Base-by-base conservation (phyloP, 2,113 vertebrate species). In the Leptocoma aspasia region DNA sequence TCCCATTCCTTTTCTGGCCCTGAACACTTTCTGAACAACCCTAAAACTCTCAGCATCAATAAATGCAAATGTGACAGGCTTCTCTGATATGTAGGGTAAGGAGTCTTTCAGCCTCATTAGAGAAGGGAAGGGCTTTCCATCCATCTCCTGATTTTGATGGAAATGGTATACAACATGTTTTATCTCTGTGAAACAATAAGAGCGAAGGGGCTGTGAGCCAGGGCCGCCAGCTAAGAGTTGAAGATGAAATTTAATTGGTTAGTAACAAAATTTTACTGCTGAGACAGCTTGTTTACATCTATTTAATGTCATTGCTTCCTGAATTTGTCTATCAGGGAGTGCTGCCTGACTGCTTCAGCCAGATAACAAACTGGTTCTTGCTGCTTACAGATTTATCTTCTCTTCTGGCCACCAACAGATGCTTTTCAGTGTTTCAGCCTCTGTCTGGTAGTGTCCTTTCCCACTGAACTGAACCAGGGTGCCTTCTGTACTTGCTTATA, bases 271-370 rank as follows among this genome's bases (percentile, higher is more conserved):
- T 96, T 94, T 91, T 96, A 96, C 57, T 96, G 96, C 96, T 94
- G 95, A 97, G 93, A 89, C 94, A 95, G 96, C 95, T 97, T 97
- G 93, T 97, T 97, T 97, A 97, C 95, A 96, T 94, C 89, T 95
- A 92, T 94, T 97, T 94, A 96, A 93, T 96, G 95, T 90, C 94
- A 95, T 88, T 94, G 88, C 92, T 82, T 96, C 84, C 94, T 91
- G 86, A 95, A 92, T 96, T 92, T 95, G 86, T 96, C 94, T 95
- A 42, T 95, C 95, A 96, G 89, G 68, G 91, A 86, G 93, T 61
- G 64, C 92, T 97, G 94, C 92, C 92, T 96, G 95, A 95, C 91
- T 96, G 94, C 95, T 92, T 91, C 94, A 95, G 86, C 82, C 90
- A 93, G 95, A 96, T 92, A 96, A 94, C 78, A 89, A 81, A 70